Evolutionary conservation across 2,113 vertebrate species (phyloP).

Genomic region (Labeo rohita): DNA sequence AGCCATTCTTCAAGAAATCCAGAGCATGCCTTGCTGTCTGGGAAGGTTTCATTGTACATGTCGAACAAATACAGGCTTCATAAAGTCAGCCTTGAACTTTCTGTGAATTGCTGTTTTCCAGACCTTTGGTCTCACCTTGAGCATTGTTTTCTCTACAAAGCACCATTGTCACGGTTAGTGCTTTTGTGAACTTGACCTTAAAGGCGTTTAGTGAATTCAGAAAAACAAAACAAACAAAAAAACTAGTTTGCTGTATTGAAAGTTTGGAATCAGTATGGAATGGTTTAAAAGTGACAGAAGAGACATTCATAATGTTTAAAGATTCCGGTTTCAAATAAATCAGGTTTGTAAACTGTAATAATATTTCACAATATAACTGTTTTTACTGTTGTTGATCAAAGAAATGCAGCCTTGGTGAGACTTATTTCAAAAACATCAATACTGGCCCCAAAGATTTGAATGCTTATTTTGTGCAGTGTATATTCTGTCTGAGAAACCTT

Average conservation of each 20-base stretch:
- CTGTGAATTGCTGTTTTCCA: not conserved
- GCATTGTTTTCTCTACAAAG: not conserved
- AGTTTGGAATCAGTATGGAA: not conserved
- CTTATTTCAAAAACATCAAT: not conserved
- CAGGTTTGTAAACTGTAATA: too few relatives aligned
- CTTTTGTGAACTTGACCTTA: conserved; percentile 21
- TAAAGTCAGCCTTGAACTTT: not conserved
- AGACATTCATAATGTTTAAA: not conserved
- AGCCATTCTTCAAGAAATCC: conserved; percentile 12
- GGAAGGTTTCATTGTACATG: not conserved
- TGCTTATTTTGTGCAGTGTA: not conserved
- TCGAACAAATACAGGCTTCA: not conserved
- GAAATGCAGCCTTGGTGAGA: not conserved
- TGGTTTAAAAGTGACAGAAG: not conserved
- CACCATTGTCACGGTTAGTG: not conserved
- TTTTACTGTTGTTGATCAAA: not conserved
- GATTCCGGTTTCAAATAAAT: not conserved
- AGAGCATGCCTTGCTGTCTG: not conserved
- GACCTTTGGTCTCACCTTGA: conserved; percentile 31
- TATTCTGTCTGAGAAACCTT: not conserved
- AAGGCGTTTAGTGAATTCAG: not conserved
- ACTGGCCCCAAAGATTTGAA: not conserved
- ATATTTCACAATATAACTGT: not conserved
- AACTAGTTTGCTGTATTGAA: not conserved
- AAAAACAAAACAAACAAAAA: not conserved